These are phyloP conservation scores for Drosophila dunni DNA, from an alignment of 1,140 invertebrate genomes.

Conservation along the genomic window DNA sequence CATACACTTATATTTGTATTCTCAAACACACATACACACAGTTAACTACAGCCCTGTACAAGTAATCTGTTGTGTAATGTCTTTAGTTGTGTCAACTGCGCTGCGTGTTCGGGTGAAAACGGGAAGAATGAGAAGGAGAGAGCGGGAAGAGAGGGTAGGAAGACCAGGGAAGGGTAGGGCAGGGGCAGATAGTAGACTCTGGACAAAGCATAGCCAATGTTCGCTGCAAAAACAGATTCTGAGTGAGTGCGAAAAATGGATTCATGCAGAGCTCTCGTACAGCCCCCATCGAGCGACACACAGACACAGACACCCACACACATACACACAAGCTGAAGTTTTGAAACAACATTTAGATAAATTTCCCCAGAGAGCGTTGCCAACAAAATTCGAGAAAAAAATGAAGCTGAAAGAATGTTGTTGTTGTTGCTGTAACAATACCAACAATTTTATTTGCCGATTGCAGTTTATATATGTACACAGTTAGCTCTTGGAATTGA, in stretches of 20 bases:
- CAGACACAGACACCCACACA: background rate
- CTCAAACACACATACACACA: constrained; percentile 12
- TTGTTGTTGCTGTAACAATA: constrained; percentile 32
- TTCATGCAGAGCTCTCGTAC: constrained; percentile 32
- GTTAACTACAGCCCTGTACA: constrained; percentile 59
- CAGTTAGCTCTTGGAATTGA: constrained; percentile 48
- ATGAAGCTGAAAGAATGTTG: constrained; percentile 51
- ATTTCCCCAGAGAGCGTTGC: constrained; percentile 73
- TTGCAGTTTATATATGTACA: constrained; percentile 42
- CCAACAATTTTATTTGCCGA: constrained; percentile 7
- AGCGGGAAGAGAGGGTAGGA: background rate
- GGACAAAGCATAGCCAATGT: constrained; percentile 24
- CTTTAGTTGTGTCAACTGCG: constrained; percentile 82
- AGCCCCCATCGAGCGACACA: background rate
- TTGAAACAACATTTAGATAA: constrained; percentile 84
- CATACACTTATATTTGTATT: background rate
- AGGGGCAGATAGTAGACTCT: background rate
- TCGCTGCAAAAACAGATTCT: constrained; percentile 67
- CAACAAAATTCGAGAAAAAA: constrained; percentile 18
- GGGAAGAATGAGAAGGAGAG: background rate
- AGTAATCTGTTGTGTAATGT: constrained; percentile 84
- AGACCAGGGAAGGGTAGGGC: background rate
- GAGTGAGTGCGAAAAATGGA: constrained; percentile 75
- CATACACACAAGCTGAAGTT: constrained; percentile 66
- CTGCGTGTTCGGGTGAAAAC: constrained; percentile 43